Percentiles rank a stretch among this genome's conserved stretches.
phyloP scores from a whole-genome alignment of 2,113 vertebrate genomes.

The Ellobius talpinus region DNA sequence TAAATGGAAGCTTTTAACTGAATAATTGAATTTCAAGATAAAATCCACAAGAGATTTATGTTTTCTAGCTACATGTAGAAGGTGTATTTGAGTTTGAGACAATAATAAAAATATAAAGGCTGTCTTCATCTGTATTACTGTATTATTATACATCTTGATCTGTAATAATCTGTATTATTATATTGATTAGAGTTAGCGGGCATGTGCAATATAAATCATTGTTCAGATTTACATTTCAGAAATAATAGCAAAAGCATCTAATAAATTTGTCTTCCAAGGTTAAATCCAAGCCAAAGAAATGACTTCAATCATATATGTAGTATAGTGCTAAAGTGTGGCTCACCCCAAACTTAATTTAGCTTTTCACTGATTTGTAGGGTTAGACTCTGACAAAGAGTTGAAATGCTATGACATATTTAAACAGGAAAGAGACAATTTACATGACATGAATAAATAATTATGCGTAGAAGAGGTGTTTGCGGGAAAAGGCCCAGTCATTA shows the following conservation, averaged over 20 bases:
- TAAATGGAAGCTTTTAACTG: constrained; percentile 13
- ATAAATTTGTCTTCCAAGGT: background rate
- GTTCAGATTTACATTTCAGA: background rate
- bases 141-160: background rate
- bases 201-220: background rate
- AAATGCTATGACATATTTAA: background rate
- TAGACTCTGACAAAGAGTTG: background rate
- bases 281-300: background rate
- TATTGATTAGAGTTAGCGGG: background rate
- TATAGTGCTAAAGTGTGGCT: background rate
- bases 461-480: background rate
- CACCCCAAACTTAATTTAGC: background rate
- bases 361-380: background rate
- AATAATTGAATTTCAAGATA: background rate
- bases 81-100: background rate
- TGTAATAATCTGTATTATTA: background rate
- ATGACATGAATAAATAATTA: background rate
- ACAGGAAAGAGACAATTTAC: background rate
- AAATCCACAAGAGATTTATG: background rate
- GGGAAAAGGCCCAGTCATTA: background rate
- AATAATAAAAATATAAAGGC: constrained; percentile 15
- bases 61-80: background rate
- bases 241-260: background rate
- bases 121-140: background rate
- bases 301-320: background rate